Evolutionary conservation across 2,888 invertebrate species (phyloP).

Genomic region (Apotomis turbidana): DNA sequence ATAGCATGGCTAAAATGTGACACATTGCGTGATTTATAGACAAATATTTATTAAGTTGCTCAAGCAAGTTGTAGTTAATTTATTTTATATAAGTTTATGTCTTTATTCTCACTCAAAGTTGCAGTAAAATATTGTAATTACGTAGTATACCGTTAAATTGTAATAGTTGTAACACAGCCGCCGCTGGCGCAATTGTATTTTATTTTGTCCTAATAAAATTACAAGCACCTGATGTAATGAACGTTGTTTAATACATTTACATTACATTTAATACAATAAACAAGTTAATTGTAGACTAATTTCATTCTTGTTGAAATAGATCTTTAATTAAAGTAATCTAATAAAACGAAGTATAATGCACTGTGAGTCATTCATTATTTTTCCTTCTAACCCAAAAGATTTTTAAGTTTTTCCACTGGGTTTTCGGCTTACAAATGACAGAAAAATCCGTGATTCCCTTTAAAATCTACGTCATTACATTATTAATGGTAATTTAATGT

Average conservation of each 20-base stretch:
- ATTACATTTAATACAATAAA: not conserved
- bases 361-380: not conserved
- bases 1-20: no score
- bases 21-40: no score
- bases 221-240: constrained; percentile 4
- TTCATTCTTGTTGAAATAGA: no score
- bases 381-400: not conserved
- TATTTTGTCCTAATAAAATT: constrained; percentile 6
- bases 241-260: not conserved
- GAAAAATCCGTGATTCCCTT: not conserved
- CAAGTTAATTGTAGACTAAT: no score
- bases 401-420: not conserved
- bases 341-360: no score
- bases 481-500: constrained; percentile 12
- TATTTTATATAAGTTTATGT: no score
- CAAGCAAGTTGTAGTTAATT: no score
- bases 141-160: not conserved
- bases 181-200: constrained; percentile 8
- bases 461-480: not conserved
- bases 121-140: not conserved
- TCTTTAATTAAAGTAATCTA: no score
- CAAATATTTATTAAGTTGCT: no score
- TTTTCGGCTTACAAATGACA: not conserved
- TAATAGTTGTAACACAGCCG: constrained; percentile 18
- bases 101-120: not conserved